phyloP scores from a whole-genome alignment of 2,888 invertebrate species.

The Gari tellinella region DNA sequence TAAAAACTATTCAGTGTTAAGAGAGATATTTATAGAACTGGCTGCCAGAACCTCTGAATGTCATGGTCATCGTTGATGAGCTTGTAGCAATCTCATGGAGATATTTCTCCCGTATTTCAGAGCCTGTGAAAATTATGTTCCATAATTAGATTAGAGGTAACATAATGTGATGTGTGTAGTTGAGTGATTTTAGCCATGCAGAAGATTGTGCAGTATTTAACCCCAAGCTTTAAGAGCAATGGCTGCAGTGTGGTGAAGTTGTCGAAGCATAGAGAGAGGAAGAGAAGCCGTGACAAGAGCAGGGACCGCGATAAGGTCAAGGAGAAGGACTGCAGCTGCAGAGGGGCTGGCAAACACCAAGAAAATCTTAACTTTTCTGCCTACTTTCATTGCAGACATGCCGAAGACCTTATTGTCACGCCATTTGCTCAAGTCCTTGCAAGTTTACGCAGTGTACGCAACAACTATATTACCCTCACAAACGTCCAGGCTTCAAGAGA shows the following conservation, averaged over 20 bases:
- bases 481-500: slow-evolving; percentile 86
- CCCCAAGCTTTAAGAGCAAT: slow-evolving; percentile 69
- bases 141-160: no score
- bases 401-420: slow-evolving; percentile 99
- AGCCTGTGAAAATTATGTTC: no score
- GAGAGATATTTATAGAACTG: no score
- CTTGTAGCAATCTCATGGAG: no score
- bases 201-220: slow-evolving; percentile 68
- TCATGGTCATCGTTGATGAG: no score
- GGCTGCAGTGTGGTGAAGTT: slow-evolving; percentile 61
- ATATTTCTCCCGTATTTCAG: no score
- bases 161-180: background rate
- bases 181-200: slow-evolving; percentile 46
- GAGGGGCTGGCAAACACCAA: slow-evolving; percentile 15
- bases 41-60: no score
- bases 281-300: slow-evolving; percentile 28
- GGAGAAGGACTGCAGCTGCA: slow-evolving; percentile 17
- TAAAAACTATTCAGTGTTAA: no score
- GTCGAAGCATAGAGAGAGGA: slow-evolving; percentile 56
- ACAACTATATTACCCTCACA: slow-evolving; percentile 98
- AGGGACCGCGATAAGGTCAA: slow-evolving; percentile 2
- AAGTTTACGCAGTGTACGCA: slow-evolving; percentile 98
- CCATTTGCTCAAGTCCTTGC: slow-evolving; percentile 99
- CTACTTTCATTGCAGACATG: slow-evolving; percentile 90
- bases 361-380: slow-evolving; percentile 62